Percentiles rank a stretch among this genome's conserved stretches.
phyloP scores from a whole-genome alignment of 2,797 vertebrate genomes.

The Chiroxiphia lanceolata region DNA sequence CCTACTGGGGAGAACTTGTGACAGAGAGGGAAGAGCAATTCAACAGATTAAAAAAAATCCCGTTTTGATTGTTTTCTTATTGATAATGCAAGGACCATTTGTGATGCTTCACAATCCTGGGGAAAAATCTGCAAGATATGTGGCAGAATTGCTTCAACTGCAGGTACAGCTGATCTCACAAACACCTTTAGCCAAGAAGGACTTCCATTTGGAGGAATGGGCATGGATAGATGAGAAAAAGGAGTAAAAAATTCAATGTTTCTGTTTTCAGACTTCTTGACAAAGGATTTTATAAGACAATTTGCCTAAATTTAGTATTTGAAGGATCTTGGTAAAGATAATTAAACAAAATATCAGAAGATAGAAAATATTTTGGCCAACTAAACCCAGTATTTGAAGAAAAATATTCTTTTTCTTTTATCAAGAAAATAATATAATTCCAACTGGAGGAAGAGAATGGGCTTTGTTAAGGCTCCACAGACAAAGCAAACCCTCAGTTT shows the following conservation, averaged over 20 bases:
- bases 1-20: background rate
- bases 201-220: background rate
- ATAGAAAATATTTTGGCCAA: background rate
- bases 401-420: background rate
- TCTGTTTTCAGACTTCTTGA: background rate
- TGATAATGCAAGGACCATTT: background rate
- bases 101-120: background rate
- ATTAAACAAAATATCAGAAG: background rate
- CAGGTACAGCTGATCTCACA: background rate
- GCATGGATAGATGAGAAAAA: background rate
- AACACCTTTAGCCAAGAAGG: background rate
- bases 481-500: background rate
- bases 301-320: background rate
- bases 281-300: background rate
- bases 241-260: background rate
- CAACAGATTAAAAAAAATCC: background rate
- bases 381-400: background rate
- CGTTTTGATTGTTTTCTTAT: background rate
- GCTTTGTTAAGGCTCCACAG: background rate
- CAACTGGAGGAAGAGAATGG: background rate
- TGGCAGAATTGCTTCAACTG: background rate
- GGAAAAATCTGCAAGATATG: background rate
- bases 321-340: background rate
- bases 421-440: background rate
- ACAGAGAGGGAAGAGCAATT: background rate